These are phyloP conservation scores for Gadus chalcogrammus DNA, from an alignment of 2,113 vertebrate species.

Conservation along the genomic window DNA sequence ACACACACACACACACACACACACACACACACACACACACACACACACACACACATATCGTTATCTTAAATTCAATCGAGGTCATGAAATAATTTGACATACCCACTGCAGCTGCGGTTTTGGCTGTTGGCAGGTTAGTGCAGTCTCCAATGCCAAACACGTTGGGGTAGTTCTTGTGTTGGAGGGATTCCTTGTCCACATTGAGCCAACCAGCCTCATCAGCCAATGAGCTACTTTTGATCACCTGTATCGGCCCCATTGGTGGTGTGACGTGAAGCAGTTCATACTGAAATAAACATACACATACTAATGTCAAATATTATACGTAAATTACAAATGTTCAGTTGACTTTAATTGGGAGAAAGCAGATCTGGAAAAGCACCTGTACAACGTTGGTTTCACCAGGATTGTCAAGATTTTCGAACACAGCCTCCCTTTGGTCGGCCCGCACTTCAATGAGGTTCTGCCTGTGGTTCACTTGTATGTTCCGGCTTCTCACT, in stretches of 20 bases:
- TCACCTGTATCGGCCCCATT: constrained; percentile 84
- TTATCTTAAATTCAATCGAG: background rate
- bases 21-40: too few species aligned
- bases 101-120: constrained; percentile 91
- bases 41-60: too few species aligned
- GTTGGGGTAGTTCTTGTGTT: constrained; percentile 87
- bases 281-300: constrained; percentile 79
- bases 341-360: background rate
- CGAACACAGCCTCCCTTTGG: constrained; percentile 90
- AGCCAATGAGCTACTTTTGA: constrained; percentile 78
- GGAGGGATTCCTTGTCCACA: constrained; percentile 84
- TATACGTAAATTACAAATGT: background rate
- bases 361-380: background rate
- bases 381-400: constrained; percentile 83
- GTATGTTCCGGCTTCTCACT: constrained; percentile 76
- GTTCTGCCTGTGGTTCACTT: constrained; percentile 84
- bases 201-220: constrained; percentile 87
- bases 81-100: constrained; percentile 29
- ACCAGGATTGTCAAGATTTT: constrained; percentile 87
- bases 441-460: constrained; percentile 90
- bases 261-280: constrained; percentile 98
- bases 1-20: too few species aligned
- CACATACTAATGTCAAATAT: background rate
- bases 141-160: constrained; percentile 98
- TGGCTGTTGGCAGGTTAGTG: constrained; percentile 90